A percentile compares a stretch with the other conserved stretches of the same genome.
These are phyloP conservation scores for Ceyx melanurus DNA, from an alignment of 2,113 vertebrate species.

Conservation along the genomic window DNA sequence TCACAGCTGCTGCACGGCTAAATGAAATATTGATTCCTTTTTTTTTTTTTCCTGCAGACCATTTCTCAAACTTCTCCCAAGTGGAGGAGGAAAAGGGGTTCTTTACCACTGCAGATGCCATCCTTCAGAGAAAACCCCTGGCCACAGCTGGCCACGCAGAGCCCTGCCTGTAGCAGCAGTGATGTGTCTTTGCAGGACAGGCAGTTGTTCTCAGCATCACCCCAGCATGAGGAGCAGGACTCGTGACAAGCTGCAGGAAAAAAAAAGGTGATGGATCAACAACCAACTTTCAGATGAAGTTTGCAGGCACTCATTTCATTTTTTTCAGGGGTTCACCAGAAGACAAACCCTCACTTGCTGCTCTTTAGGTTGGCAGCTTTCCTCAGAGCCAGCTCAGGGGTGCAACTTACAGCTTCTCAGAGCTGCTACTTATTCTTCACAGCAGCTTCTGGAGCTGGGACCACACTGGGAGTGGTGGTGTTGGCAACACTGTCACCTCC, in stretches of 20 bases:
- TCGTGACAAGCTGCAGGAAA: constrained; percentile 82
- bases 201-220: constrained; percentile 79
- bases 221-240: constrained; percentile 84
- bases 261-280: neutral
- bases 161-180: constrained; percentile 74
- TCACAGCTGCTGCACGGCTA: neutral
- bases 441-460: neutral
- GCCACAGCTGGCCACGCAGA: constrained; percentile 81
- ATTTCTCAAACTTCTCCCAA: neutral
- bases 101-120: constrained; percentile 84
- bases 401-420: neutral
- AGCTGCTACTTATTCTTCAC: neutral
- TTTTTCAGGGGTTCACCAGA: too few species aligned
- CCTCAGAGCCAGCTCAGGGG: neutral
- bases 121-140: constrained; percentile 76
- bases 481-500: neutral
- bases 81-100: neutral
- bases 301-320: neutral
- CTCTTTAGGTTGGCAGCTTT: too few species aligned
- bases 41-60: neutral
- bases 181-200: constrained; percentile 77
- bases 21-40: constrained; percentile 8
- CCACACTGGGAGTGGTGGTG: neutral
- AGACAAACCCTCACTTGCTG: too few species aligned
- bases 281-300: neutral